Evolutionary conservation across 1,140 invertebrate species (phyloP).

Genomic region (Brachionus plicatilis): DNA sequence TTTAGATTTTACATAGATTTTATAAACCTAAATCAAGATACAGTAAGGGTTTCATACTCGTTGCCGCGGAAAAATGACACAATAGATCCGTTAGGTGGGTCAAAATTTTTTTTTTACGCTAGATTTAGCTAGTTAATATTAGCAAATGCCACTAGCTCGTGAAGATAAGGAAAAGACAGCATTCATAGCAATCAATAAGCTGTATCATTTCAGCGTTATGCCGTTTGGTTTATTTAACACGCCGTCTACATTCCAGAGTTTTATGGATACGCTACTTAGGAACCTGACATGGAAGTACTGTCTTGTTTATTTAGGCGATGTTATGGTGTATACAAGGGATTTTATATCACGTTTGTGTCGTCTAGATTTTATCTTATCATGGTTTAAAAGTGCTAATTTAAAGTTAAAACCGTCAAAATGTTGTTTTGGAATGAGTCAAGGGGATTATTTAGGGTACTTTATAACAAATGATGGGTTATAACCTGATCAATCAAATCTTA

Average conservation of each 20-base stretch:
- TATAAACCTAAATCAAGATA: constrained; percentile 15
- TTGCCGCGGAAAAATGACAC: constrained; percentile 28
- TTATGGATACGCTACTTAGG: constrained; percentile 45
- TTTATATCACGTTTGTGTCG: neutral
- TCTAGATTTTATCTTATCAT: neutral
- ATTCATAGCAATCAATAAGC: constrained; percentile 3
- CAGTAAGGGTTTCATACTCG: neutral
- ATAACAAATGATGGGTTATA: constrained; percentile 42
- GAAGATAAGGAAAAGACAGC: constrained; percentile 32
- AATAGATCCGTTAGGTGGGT: neutral
- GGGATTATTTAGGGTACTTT: constrained; percentile 43
- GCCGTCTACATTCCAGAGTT: constrained; percentile 48
- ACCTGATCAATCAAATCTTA: constrained; percentile 37
- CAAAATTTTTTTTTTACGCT: constrained; percentile 1
- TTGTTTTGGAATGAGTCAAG: constrained; percentile 11
- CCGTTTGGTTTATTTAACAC: constrained; percentile 43
- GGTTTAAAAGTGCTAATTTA: constrained; percentile 41
- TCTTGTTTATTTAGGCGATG: constrained; percentile 29
- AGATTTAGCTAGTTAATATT: neutral
- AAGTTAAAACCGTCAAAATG: constrained; percentile 38
- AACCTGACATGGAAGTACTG: constrained; percentile 35
- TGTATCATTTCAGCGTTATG: constrained; percentile 39
- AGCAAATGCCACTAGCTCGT: neutral
- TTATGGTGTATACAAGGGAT: constrained; percentile 4
- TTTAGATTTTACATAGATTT: constrained; percentile 42